Evolutionary conservation across 2,888 invertebrate species (phyloP).

Genomic region (Erannis defoliaria): DNA sequence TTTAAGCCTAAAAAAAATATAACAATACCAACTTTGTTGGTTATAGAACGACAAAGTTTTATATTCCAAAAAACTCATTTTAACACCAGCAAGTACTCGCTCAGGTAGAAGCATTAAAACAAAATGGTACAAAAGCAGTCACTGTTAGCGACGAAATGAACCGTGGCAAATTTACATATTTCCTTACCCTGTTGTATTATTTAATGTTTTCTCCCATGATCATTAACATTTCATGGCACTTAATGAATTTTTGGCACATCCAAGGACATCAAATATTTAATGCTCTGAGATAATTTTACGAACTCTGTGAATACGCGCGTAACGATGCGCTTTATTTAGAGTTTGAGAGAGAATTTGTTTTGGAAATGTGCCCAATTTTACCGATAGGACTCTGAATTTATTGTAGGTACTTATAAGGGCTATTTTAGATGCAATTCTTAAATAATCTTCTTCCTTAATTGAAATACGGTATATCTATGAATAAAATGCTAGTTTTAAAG

Average conservation of each 20-base stretch:
- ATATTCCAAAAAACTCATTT: slow-evolving; percentile 11
- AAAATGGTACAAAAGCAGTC: slow-evolving; percentile 17
- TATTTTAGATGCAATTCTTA: slow-evolving; percentile 3
- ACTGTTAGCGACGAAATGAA: slow-evolving; percentile 29
- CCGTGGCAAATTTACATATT: slow-evolving; percentile 34
- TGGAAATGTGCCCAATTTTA: slow-evolving; percentile 29
- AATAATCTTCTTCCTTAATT: slow-evolving; percentile 5
- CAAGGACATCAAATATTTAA: slow-evolving; percentile 31
- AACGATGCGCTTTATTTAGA: slow-evolving; percentile 22
- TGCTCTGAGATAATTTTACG: slow-evolving; percentile 22
- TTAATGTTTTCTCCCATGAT: slow-evolving; percentile 35
- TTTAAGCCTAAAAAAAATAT: too few species aligned
- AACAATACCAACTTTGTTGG: too few species aligned
- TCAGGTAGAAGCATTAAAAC: slow-evolving; percentile 15
- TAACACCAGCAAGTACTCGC: neutral
- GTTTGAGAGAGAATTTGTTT: slow-evolving; percentile 18
- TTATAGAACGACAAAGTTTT: neutral
- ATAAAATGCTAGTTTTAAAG: too few species aligned
- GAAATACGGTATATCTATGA: too few species aligned
- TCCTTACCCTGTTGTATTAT: slow-evolving; percentile 36
- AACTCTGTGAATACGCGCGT: slow-evolving; percentile 17
- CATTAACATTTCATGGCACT: slow-evolving; percentile 36
- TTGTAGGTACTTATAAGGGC: slow-evolving; percentile 4
- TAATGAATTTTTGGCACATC: slow-evolving; percentile 37
- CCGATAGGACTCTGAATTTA: slow-evolving; percentile 21